Evolutionary conservation across 2,888 invertebrate genomes (phyloP), one percentile per base, ranked within the genome.

Genomic region (Agrenia bidenticulata): DNA sequence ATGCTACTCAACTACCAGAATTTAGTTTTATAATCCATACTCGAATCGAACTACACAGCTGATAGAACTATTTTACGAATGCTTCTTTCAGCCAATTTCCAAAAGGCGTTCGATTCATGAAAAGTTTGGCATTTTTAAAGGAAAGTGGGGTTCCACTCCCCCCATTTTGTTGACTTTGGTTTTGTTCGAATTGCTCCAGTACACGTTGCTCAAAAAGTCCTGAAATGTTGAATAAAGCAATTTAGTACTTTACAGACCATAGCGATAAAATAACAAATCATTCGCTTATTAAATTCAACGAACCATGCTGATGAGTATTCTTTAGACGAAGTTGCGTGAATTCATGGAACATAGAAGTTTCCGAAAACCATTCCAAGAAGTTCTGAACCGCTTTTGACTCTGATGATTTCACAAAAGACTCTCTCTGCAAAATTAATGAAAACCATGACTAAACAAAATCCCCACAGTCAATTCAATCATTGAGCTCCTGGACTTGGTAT

Each of bases 311-410:
- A 70, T 75, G 76, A 27, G 76, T 69, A 51, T 72, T 73, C 27
- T 77, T 75, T 32, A 80, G 61, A 21, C 78, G 77, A 66, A 84
- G 83, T 73, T 87, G 85, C 60, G 88, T 83, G 79, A 89, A 92
- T 57, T 87, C 85, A 69, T 87, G 85, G 79, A 92, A 92, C 89
- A 92, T 90, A 1, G 90, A 88, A 0, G 92, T 92, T 78, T 92
- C 90, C 0, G 88, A 86, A 80, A 93, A 92, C 92, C 92, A 92
- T 73, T 90, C 89, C 0, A 92, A 81, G 79, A 92, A 91, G 76
- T 87, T 85, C 72, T 87, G 86, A 41, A 87, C 84, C 55, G 86
- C 86, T 78, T 87, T 87, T 0, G 88, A 85, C 0, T 83, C 78
- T 2, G 85, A 83, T 70, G 83, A 84, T 75, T 86, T 86, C 37